Percentiles rank a stretch among this genome's conserved stretches.
phyloP scores from a whole-genome alignment of 2,888 invertebrate species.

The Phortica magna region DNA sequence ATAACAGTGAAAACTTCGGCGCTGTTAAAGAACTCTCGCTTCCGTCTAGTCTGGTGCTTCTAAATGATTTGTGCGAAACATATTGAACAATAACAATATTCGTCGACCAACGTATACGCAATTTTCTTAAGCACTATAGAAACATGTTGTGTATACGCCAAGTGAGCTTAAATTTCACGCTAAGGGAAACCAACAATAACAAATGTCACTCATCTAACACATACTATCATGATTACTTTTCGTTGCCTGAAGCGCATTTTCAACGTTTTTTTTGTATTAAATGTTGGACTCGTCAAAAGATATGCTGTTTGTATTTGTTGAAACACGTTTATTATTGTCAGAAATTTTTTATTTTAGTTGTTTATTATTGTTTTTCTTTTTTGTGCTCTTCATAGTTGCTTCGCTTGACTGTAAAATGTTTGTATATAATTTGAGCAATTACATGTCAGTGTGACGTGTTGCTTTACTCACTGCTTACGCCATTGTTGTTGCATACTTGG shows the following conservation, averaged over 20 bases:
- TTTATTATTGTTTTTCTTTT: neutral
- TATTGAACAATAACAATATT: too few relatives aligned
- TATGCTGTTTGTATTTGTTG: neutral
- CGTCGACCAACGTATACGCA: too few relatives aligned
- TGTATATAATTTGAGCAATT: conserved; percentile 68
- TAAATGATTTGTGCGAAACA: too few relatives aligned
- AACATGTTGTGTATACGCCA: too few relatives aligned
- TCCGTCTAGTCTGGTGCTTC: too few relatives aligned
- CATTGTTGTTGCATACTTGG: conserved; percentile 46
- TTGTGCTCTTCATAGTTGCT: conserved; percentile 32
- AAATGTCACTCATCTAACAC: neutral
- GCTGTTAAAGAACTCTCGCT: too few relatives aligned
- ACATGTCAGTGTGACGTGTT: conserved; percentile 62
- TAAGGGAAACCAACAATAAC: neutral
- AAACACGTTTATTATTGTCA: neutral
- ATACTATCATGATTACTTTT: neutral
- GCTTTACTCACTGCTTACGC: conserved; percentile 41
- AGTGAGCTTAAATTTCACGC: too few relatives aligned
- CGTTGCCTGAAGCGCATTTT: neutral
- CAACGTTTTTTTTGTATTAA: neutral
- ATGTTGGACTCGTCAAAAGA: neutral
- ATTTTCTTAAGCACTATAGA: too few relatives aligned
- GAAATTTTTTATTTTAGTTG: neutral
- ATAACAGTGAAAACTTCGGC: too few relatives aligned
- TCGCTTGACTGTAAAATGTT: neutral